A percentile compares a stretch with the other conserved stretches of the same genome.
Conservation (phyloP, 2,797 vertebrate genomes). For the Chrysocyon brachyurus region DNA sequence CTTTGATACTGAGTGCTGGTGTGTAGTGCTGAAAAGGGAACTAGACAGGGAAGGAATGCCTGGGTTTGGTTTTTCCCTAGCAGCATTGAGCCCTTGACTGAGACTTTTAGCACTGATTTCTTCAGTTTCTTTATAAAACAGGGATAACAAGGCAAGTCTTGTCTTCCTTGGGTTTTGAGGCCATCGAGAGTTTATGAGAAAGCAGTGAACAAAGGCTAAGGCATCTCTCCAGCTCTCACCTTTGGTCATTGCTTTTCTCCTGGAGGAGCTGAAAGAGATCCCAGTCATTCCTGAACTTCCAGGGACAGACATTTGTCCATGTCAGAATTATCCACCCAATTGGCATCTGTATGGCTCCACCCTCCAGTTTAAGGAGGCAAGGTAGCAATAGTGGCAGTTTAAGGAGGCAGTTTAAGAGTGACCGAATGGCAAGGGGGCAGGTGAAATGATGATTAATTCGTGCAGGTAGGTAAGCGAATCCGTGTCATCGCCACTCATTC, state of each 20-base stretch:
- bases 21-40: neutral
- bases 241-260: conserved; percentile 51
- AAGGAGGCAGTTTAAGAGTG: conserved; percentile 1
- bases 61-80: conserved; percentile 34
- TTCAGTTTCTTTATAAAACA: conserved; percentile 60
- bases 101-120: neutral
- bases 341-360: neutral
- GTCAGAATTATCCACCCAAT: neutral
- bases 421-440: neutral
- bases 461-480: neutral
- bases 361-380: neutral
- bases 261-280: neutral
- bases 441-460: conserved; percentile 35
- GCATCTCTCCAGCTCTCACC: neutral
- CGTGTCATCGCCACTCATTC: neutral
- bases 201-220: neutral
- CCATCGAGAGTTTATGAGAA: conserved; percentile 22
- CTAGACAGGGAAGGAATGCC: neutral
- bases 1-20: neutral
- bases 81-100: neutral
- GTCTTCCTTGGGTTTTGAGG: conserved; percentile 17
- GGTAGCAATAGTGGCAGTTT: neutral
- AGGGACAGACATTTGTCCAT: neutral
- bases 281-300: neutral
- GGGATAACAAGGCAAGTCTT: conserved; percentile 25